These are phyloP conservation scores for Ferdinandea cuprea DNA, from an alignment of 2,888 invertebrate species.

Conservation along the genomic window DNA sequence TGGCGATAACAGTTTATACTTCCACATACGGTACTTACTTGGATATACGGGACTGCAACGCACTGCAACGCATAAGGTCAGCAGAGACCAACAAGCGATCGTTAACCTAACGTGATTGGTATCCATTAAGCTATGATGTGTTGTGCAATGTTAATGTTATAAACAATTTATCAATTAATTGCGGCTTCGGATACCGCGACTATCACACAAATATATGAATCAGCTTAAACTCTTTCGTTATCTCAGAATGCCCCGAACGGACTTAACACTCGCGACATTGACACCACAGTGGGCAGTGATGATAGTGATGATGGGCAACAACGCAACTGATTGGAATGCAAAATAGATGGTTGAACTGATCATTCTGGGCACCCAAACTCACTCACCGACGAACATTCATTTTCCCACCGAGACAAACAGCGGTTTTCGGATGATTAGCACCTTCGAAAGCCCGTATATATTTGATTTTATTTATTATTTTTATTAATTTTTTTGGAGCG, in stretches of 20 bases:
- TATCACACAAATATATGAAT: conserved; percentile 3
- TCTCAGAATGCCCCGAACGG: conserved; percentile 37
- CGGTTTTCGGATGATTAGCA: conserved; percentile 47
- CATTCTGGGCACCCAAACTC: conserved; percentile 65
- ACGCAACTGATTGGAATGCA: conserved; percentile 42
- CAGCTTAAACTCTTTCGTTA: conserved; percentile 17
- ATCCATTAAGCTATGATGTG: conserved; percentile 69
- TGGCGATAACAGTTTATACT: conserved; percentile 52
- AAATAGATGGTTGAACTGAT: conserved; percentile 59
- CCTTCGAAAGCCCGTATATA: conserved; percentile 61
- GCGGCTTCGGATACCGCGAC: conserved; percentile 48
- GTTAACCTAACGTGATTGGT: conserved; percentile 76
- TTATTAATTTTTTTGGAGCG: no score
- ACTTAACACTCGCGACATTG: conserved; percentile 56
- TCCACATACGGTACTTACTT: conserved; percentile 78
- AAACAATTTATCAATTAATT: conserved; percentile 22
- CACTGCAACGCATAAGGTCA: conserved; percentile 78
- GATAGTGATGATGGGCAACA: conserved; percentile 41
- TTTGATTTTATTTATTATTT: no score
- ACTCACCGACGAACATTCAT: conserved; percentile 38
- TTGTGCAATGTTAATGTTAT: conserved; percentile 26
- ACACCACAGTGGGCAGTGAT: conserved; percentile 37
- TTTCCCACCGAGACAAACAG: conserved; percentile 30
- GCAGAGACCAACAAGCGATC: conserved; percentile 78
- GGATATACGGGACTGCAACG: conserved; percentile 81